These are phyloP conservation scores for Heterocephalus glaber DNA, from an alignment of 2,113 vertebrate genomes.

Conservation along the genomic window DNA sequence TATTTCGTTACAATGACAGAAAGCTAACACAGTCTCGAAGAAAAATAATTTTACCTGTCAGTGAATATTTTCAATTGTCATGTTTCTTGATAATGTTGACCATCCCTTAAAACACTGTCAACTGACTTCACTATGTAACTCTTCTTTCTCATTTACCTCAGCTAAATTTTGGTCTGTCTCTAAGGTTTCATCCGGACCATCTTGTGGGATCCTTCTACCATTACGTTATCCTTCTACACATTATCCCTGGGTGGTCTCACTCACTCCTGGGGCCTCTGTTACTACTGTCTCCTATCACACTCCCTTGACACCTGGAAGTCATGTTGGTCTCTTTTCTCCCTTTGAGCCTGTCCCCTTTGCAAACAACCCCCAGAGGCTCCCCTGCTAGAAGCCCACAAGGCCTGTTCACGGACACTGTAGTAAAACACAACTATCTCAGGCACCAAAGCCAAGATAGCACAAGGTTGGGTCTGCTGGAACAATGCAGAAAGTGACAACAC, in stretches of 20 bases:
- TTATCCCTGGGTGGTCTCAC: background rate
- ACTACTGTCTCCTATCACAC: background rate
- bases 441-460: background rate
- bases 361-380: background rate
- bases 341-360: background rate
- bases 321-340: background rate
- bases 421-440: background rate
- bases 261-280: background rate
- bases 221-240: too few species aligned
- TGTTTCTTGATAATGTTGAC: background rate
- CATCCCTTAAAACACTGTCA: slow-evolving; percentile 2
- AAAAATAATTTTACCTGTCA: slow-evolving; percentile 41
- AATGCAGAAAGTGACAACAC: background rate
- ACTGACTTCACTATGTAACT: background rate
- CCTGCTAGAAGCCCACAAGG: background rate
- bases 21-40: background rate
- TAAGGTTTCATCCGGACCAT: background rate
- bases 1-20: background rate
- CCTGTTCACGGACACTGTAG: background rate
- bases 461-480: background rate
- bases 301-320: background rate
- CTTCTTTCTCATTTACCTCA: background rate
- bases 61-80: background rate
- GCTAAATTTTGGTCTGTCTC: background rate
- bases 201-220: background rate